Conservation (phyloP, 2,888 invertebrate genomes). For the Eledona agricola region DNA sequence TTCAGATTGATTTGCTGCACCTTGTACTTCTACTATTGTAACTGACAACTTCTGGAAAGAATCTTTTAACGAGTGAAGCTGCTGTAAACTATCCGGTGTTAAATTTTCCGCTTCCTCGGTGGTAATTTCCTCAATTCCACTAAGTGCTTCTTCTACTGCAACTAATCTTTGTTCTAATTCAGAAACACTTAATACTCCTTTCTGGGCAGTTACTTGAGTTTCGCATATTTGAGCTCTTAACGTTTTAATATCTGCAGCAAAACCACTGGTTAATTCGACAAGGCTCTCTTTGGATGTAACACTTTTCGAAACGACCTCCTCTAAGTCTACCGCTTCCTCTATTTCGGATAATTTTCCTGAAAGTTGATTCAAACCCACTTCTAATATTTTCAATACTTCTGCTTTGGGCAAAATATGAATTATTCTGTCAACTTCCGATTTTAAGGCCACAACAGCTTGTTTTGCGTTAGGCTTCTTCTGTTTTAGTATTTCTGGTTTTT, state of each 20-base stretch:
- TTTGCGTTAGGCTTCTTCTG: slow-evolving; percentile 37
- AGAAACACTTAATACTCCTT: slow-evolving; percentile 39
- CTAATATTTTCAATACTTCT: slow-evolving; percentile 20
- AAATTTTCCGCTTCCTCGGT: no score
- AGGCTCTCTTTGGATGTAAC: no score
- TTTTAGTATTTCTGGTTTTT: slow-evolving; percentile 36
- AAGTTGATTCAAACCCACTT: slow-evolving; percentile 20
- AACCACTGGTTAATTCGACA: no score
- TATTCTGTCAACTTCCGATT: slow-evolving; percentile 28
- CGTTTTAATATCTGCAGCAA: slow-evolving; percentile 20
- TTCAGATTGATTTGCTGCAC: slow-evolving; percentile 32
- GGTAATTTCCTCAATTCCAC: no score
- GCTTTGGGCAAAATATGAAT: slow-evolving; percentile 12
- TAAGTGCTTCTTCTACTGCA: no score
- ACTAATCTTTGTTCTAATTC: no score
- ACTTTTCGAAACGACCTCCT: no score
- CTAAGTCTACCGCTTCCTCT: no score
- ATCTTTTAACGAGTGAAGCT: no score
- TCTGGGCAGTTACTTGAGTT: slow-evolving; percentile 28
- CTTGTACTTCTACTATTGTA: no score
- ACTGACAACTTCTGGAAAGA: no score
- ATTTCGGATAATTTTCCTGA: slow-evolving; percentile 21
- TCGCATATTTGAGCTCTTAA: slow-evolving; percentile 1
- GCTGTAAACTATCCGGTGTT: no score
- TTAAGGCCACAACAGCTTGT: slow-evolving; percentile 33